phyloP scores from a whole-genome alignment of 2,113 vertebrate species.

The Lates calcarifer region DNA sequence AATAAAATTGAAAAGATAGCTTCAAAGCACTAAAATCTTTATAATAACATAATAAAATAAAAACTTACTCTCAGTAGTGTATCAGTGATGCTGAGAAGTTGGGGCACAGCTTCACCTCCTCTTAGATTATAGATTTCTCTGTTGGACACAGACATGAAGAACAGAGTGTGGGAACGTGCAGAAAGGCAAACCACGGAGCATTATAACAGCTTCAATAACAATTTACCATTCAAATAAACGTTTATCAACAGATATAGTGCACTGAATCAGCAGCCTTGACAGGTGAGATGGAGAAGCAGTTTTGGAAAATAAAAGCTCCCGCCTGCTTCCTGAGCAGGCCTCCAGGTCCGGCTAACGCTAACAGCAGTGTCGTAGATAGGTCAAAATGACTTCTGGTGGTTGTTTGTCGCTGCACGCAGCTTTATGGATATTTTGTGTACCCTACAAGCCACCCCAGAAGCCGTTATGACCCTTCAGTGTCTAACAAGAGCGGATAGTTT shows the following conservation, averaged over 20 bases:
- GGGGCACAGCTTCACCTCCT: conserved; percentile 24
- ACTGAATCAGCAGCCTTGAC: conserved; percentile 49
- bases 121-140: background rate
- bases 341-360: conserved; percentile 65
- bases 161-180: background rate
- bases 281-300: conserved; percentile 54
- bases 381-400: background rate
- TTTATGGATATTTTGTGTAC: rapidly evolving
- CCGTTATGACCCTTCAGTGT: rapidly evolving
- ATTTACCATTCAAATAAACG: background rate
- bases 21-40: background rate
- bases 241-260: background rate
- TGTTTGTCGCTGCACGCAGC: rapidly evolving
- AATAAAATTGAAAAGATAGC: background rate
- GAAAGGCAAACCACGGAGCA: background rate
- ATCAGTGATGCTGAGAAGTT: conserved; percentile 13
- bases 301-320: conserved; percentile 84
- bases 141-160: background rate
- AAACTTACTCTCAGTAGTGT: conserved; percentile 49
- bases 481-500: rapidly evolving
- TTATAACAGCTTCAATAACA: rapidly evolving
- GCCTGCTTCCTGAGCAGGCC: conserved; percentile 75
- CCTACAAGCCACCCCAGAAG: rapidly evolving
- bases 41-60: background rate
- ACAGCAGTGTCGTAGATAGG: background rate